These are phyloP conservation scores for Propithecus perrieri DNA, from an alignment of 2,797 vertebrate species.

Conservation along the genomic window DNA sequence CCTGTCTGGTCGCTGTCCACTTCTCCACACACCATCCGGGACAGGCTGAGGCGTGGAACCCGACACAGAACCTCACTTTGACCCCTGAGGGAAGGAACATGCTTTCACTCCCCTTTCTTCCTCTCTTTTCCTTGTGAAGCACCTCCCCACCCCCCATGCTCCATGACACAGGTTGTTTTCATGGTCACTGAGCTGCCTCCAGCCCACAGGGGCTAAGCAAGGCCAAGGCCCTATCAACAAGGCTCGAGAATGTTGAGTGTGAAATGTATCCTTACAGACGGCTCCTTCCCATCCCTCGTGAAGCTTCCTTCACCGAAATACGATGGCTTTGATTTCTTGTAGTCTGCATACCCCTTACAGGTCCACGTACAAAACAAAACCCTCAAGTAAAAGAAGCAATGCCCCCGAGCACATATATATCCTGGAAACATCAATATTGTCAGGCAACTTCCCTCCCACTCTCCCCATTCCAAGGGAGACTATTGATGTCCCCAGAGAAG, in stretches of 20 bases:
- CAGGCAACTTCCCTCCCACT: background rate
- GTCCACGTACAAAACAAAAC: background rate
- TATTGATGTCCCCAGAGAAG: conserved; percentile 62
- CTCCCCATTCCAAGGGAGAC: conserved; percentile 55
- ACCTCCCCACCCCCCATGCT: background rate
- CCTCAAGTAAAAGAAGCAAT: background rate
- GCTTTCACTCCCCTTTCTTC: background rate
- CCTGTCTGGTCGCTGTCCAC: background rate
- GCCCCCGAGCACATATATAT: background rate
- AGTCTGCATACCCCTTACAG: background rate
- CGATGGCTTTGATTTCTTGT: background rate
- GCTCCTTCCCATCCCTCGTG: background rate
- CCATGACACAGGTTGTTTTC: too few species aligned
- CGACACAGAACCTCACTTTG: background rate
- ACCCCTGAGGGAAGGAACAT: background rate
- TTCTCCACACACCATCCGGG: fast-evolving
- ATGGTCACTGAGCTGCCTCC: background rate
- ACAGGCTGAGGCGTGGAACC: background rate
- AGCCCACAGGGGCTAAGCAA: background rate
- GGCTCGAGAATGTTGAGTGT: background rate
- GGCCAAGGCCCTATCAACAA: background rate
- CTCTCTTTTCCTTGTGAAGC: background rate
- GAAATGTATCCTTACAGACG: background rate
- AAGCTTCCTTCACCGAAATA: background rate
- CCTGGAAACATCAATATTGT: background rate